phyloP scores from a whole-genome alignment of 2,113 vertebrate genomes.

The Lipotes vexillifer region DNA sequence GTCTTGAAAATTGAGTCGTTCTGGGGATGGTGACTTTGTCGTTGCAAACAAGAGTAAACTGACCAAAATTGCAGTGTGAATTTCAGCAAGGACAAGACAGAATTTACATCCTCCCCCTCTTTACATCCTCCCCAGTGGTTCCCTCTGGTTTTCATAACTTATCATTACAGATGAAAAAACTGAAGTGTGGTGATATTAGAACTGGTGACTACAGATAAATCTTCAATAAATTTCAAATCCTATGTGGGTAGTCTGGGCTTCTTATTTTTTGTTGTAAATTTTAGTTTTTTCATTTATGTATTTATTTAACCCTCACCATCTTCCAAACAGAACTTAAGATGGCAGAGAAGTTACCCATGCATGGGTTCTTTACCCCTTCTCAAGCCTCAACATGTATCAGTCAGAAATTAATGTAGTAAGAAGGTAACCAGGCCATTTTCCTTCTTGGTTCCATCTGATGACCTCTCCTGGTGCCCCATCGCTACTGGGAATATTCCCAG shows the following conservation, averaged over 20 bases:
- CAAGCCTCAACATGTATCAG: background rate
- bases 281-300: background rate
- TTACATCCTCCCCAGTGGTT: background rate
- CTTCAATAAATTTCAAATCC: background rate
- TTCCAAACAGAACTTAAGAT: background rate
- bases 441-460: background rate
- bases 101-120: background rate
- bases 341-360: background rate
- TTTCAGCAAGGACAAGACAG: background rate
- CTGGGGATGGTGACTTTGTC: background rate
- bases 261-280: background rate
- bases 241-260: background rate
- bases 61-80: too few species aligned
- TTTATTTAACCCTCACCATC: background rate
- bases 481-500: background rate
- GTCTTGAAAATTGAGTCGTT: conserved; percentile 18
- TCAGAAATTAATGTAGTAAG: background rate
- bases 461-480: background rate
- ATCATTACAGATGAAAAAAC: background rate
- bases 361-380: background rate
- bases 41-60: background rate
- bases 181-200: background rate
- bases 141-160: background rate
- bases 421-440: background rate
- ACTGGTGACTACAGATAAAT: background rate